Evolutionary conservation across 2,797 vertebrate genomes (phyloP).

Genomic region (Scyliorhinus canicula): DNA sequence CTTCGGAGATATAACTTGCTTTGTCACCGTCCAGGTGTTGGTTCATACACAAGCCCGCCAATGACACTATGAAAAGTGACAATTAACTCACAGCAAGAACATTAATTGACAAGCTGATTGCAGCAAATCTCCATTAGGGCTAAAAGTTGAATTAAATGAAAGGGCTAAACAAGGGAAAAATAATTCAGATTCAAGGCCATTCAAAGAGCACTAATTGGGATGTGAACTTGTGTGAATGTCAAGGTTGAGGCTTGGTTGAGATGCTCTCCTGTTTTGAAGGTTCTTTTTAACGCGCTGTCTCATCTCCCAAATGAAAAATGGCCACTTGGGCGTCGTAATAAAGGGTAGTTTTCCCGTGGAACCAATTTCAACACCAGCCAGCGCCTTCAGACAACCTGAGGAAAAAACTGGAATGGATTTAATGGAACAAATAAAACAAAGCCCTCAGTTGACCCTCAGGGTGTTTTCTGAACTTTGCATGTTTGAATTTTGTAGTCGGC

Average conservation of each 20-base stretch:
- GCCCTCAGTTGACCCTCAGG: background rate
- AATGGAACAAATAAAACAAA: background rate
- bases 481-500: background rate
- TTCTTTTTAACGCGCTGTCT: background rate
- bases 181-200: background rate
- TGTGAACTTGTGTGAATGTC: too few relatives aligned
- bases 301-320: background rate
- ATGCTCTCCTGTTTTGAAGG: background rate
- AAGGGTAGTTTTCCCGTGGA: background rate
- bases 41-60: background rate
- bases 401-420: background rate
- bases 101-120: background rate
- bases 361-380: background rate
- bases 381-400: background rate
- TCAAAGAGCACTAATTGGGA: too few relatives aligned
- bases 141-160: background rate
- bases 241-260: background rate
- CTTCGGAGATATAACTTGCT: background rate
- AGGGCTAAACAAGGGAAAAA: background rate
- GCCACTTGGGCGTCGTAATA: background rate
- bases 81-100: background rate
- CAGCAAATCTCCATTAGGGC: background rate
- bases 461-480: constrained; percentile 3
- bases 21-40: background rate
- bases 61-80: background rate